Conservation (phyloP, 2,113 vertebrate genomes). For the Chlorodrepanis virens region DNA sequence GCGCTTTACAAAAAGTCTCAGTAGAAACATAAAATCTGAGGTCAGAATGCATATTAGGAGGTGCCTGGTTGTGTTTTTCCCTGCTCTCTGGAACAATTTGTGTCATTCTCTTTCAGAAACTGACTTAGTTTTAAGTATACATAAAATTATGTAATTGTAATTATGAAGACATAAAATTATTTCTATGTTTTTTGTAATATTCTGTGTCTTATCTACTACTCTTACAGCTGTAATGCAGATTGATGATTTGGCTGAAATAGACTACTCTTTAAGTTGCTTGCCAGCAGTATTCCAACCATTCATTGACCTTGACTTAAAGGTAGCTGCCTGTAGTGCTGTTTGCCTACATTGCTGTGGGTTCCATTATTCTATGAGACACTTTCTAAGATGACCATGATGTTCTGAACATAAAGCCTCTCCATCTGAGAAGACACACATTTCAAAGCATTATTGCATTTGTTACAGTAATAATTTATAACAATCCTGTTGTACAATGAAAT, state of each 20-base stretch:
- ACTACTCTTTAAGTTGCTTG: slow-evolving; percentile 60
- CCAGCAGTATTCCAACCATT: slow-evolving; percentile 51
- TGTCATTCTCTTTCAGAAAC: neutral
- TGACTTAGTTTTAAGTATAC: neutral
- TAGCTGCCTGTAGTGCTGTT: neutral
- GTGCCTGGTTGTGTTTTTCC: neutral
- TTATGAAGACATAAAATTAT: neutral
- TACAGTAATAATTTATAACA: neutral
- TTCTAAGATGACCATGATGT: neutral
- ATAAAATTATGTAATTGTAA: neutral
- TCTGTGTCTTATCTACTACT: neutral
- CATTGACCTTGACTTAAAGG: slow-evolving; percentile 74
- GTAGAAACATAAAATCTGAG: neutral
- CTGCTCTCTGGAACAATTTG: neutral
- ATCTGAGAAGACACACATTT: neutral
- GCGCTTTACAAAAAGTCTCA: neutral
- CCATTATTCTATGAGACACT: neutral
- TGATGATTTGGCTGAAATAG: slow-evolving; percentile 65
- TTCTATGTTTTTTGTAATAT: neutral
- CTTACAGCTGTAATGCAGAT: slow-evolving; percentile 62
- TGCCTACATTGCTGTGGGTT: neutral
- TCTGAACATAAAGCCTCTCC: neutral
- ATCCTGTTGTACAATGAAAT: neutral
- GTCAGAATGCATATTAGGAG: neutral
- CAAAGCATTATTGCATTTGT: neutral